Conservation (phyloP, 2,113 vertebrate species). For the Planiliza haematocheilus region DNA sequence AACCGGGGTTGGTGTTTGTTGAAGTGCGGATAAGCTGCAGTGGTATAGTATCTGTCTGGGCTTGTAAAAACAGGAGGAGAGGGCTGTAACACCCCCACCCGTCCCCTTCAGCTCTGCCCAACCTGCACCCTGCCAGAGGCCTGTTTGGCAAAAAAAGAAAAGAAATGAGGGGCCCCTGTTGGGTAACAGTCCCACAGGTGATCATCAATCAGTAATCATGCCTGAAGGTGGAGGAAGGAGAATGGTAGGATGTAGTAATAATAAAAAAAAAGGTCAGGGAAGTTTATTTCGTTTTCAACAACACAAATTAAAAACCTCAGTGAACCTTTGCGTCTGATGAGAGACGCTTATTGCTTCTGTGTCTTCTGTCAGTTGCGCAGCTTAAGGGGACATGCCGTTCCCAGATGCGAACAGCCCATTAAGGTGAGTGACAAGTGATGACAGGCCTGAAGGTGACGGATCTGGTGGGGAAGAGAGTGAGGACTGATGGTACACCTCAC, state of each 20-base stretch:
- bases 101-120: constrained; percentile 4
- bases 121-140: constrained; percentile 12
- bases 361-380: constrained; percentile 1
- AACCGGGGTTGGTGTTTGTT: constrained; percentile 1
- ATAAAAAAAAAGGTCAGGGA: neutral
- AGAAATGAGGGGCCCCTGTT: constrained; percentile 9
- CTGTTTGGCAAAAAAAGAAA: constrained; percentile 1
- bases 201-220: constrained; percentile 29
- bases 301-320: neutral
- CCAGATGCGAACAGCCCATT: constrained; percentile 38
- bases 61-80: constrained; percentile 7
- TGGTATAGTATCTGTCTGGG: neutral
- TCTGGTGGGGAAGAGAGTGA: neutral
- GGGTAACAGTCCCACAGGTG: constrained; percentile 21
- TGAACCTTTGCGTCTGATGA: neutral
- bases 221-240: neutral
- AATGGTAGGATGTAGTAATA: no score
- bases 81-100: neutral
- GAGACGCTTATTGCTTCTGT: constrained; percentile 5
- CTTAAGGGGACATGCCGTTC: constrained; percentile 19
- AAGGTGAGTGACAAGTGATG: constrained; percentile 28
- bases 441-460: constrained; percentile 28
- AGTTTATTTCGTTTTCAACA: constrained; percentile 4
- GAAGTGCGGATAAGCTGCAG: constrained; percentile 5
- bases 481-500: neutral